Percentiles rank a stretch among this genome's conserved stretches.
These are phyloP conservation scores for Philereme vetulata DNA, from an alignment of 2,888 invertebrate species.

Conservation along the genomic window DNA sequence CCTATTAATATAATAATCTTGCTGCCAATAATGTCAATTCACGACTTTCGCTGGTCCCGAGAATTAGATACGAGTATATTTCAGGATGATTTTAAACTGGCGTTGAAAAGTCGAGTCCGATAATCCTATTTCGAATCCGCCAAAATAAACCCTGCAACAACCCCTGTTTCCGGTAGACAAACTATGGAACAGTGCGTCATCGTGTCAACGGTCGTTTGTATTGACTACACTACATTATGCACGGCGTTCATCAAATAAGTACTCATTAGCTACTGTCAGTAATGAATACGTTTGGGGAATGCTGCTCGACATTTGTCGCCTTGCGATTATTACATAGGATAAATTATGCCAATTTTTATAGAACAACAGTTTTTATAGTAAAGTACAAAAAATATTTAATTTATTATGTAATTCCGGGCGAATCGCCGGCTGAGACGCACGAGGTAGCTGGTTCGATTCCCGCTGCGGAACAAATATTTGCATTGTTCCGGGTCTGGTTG, in stretches of 20 bases:
- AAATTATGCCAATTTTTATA: no score
- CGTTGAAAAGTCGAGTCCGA: background rate
- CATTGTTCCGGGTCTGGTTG: no score
- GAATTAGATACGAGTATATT: no score
- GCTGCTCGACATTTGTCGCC: background rate
- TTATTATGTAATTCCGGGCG: no score
- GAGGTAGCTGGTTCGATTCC: no score
- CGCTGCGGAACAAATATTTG: no score
- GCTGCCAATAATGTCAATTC: no score
- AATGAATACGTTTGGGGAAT: background rate
- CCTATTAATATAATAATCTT: no score
- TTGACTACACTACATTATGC: conserved; percentile 16
- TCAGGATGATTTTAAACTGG: background rate
- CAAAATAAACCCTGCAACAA: conserved; percentile 4
- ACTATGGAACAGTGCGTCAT: conserved; percentile 18
- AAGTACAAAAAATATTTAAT: no score
- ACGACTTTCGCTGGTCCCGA: no score
- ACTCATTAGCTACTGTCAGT: conserved; percentile 24
- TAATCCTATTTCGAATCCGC: background rate
- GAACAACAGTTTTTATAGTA: no score
- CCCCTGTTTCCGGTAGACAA: conserved; percentile 33
- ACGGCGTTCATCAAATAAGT: conserved; percentile 21
- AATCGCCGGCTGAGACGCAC: no score
- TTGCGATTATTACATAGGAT: background rate
- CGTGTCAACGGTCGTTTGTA: conserved; percentile 24